Percentiles rank a stretch among this genome's conserved stretches.
Evolutionary conservation across 2,888 invertebrate species (phyloP).

Genomic region (Incurvaria masculella): DNA sequence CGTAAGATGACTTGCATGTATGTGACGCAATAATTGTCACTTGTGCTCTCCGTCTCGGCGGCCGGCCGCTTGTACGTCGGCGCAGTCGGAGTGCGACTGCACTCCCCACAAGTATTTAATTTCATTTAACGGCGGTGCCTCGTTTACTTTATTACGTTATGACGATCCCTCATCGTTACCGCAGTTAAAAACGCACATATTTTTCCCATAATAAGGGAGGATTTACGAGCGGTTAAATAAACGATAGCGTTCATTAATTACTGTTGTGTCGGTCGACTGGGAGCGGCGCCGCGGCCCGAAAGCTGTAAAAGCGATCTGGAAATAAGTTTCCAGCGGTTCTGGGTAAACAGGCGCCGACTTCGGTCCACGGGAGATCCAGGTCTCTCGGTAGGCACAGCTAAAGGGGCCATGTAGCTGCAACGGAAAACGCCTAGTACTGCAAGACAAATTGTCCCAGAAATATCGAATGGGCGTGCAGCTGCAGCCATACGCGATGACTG

Average conservation of each 20-base stretch:
- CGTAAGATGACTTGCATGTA: no score
- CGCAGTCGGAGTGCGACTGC: not conserved
- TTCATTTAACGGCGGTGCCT: not conserved
- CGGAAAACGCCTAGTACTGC: no score
- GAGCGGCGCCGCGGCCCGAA: not conserved
- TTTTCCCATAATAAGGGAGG: not conserved
- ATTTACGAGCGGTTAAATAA: constrained; percentile 51
- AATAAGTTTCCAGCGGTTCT: not conserved
- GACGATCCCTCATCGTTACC: not conserved
- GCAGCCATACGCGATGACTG: no score
- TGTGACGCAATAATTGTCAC: no score
- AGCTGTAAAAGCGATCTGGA: not conserved
- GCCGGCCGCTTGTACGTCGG: no score
- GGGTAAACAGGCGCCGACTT: not conserved
- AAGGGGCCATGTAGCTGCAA: no score
- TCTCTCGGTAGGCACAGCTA: no score
- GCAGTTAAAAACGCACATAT: not conserved
- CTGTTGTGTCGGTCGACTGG: not conserved
- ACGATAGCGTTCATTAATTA: constrained; percentile 41
- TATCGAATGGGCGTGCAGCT: no score
- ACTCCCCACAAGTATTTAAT: not conserved
- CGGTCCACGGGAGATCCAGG: no score
- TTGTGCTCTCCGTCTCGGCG: no score
- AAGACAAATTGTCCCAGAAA: no score
- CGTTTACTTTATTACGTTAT: not conserved